Percentiles rank a stretch among this genome's conserved stretches.
phyloP scores from a whole-genome alignment of 1,140 invertebrate species.

The Hylaeus volcanicus region DNA sequence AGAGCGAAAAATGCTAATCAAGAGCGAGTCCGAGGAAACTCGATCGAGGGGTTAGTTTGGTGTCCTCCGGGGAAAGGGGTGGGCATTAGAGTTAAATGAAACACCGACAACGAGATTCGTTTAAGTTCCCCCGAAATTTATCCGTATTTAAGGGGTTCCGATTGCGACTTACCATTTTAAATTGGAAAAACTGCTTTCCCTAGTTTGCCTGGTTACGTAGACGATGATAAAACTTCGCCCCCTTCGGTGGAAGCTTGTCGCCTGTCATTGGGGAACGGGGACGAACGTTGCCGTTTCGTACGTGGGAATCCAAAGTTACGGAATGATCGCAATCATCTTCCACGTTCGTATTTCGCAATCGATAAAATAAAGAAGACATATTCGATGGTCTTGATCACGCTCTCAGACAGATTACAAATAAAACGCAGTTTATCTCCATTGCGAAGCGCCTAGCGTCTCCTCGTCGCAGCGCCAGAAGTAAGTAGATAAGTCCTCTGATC shows the following conservation, averaged over 20 bases:
- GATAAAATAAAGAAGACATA: too few species aligned
- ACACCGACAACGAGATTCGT: conserved; percentile 21
- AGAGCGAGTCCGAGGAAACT: conserved; percentile 20
- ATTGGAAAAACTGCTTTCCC: conserved; percentile 7
- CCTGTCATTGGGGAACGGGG: too few species aligned
- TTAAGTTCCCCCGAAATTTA: conserved; percentile 21
- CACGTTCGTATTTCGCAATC: too few species aligned
- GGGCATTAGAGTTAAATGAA: conserved; percentile 16
- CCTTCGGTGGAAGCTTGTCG: not conserved
- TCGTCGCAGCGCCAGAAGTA: too few species aligned
- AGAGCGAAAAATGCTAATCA: conserved; percentile 33
- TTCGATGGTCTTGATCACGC: too few species aligned
- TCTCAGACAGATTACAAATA: too few species aligned
- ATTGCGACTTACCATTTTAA: conserved; percentile 21
- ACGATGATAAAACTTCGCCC: not conserved
- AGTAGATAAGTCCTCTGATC: too few species aligned
- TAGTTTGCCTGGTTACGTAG: not conserved
- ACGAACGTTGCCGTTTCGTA: too few species aligned
- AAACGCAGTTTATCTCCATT: too few species aligned
- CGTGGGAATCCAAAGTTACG: too few species aligned
- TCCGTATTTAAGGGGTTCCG: not conserved
- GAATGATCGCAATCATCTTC: too few species aligned
- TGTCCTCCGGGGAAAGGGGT: not conserved
- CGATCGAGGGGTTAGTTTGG: conserved; percentile 25
- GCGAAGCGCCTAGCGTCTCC: too few species aligned